A percentile compares a stretch with the other conserved stretches of the same genome.
These are phyloP conservation scores for Drosophila virilis DNA, from an alignment of 1,140 invertebrate genomes.

Conservation along the genomic window DNA sequence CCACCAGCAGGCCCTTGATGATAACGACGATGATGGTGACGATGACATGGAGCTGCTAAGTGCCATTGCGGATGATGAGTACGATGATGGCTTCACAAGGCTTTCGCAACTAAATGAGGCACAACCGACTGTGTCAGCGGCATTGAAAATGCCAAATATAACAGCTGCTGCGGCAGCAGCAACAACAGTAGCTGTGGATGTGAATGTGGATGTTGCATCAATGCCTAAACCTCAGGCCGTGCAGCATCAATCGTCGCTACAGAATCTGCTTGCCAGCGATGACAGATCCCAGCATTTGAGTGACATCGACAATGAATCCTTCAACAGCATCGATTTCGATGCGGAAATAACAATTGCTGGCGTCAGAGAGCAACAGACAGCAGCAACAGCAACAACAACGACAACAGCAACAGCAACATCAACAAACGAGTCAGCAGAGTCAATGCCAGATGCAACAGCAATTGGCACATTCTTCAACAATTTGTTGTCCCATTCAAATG, in stretches of 20 bases:
- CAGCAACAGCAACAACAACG: constrained; percentile 24
- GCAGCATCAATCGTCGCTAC: constrained; percentile 72
- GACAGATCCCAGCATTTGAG: constrained; percentile 83
- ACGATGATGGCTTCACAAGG: constrained; percentile 81
- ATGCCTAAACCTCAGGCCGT: constrained; percentile 50
- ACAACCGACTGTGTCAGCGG: constrained; percentile 61
- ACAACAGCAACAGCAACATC: constrained; percentile 63
- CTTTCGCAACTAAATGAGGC: constrained; percentile 84
- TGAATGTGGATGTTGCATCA: constrained; percentile 26
- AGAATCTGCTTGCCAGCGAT: constrained; percentile 77
- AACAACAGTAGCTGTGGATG: constrained; percentile 28
- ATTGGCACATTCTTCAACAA: constrained; percentile 84
- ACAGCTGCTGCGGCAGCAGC: constrained; percentile 22
- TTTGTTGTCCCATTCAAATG: constrained; percentile 82
- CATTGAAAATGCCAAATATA: constrained; percentile 56
- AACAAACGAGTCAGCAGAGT: constrained; percentile 41
- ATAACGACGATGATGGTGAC: constrained; percentile 50
- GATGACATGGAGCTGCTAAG: constrained; percentile 68
- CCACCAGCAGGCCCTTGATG: constrained; percentile 21
- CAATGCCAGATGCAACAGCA: constrained; percentile 72
- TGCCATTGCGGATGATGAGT: constrained; percentile 67
- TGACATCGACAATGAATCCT: constrained; percentile 84
- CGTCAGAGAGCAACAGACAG: constrained; percentile 39
- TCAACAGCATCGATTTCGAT: constrained; percentile 84
- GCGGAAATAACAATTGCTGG: constrained; percentile 83